Evolutionary conservation across 2,888 invertebrate genomes (phyloP), one percentile per base, ranked within the genome.

Genomic region (Scaptodrosophila latifasciaeformis): DNA sequence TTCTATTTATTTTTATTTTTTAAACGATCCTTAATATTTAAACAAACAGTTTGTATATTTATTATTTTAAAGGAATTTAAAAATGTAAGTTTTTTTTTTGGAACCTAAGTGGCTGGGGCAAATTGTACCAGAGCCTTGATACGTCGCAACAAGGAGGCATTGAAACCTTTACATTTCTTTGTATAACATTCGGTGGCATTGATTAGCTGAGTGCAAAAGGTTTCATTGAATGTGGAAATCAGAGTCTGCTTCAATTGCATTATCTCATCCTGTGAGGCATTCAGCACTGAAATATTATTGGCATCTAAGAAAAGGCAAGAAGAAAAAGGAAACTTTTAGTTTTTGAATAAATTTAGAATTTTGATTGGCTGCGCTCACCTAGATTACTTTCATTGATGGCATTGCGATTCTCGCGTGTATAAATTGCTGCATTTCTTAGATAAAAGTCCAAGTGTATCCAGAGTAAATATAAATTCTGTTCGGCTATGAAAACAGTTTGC

Each of bases 381-480:
- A 74, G 62, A 18, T 61, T 61, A 34, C 53, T 59, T 44, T 58
- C 82, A 57, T 55, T 84, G 59, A 61, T 66, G 12, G 57, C 43
- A 35, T 51, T 62, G 6, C 72, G 62, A 50, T 76, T 76, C 53
- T 83, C 78, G 18, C 72, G 70, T n/a, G 79, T 67, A 34, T 83
- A 82, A 13, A 90, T 88, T 48, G 90, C 88, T 0, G 91, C 89
- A 65, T 90, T 88, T 49, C 91, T 86, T 86, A 92, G 90, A 78
- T 91, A 92, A 78, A 91, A 91, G 69, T 93, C 91, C 46, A 93
- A 85, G 85, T 93, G 93, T 47, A 91, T 89, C 94, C 94, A 94
- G 60, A 94, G 87, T 58, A 95, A 88, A 79, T 92, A 92, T 48
- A 93, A 86, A 69, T 91, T 90, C 67, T 91, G 90, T 81, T 93